phyloP scores from a whole-genome alignment of 2,797 vertebrate genomes.

The Rachycentron canadum region DNA sequence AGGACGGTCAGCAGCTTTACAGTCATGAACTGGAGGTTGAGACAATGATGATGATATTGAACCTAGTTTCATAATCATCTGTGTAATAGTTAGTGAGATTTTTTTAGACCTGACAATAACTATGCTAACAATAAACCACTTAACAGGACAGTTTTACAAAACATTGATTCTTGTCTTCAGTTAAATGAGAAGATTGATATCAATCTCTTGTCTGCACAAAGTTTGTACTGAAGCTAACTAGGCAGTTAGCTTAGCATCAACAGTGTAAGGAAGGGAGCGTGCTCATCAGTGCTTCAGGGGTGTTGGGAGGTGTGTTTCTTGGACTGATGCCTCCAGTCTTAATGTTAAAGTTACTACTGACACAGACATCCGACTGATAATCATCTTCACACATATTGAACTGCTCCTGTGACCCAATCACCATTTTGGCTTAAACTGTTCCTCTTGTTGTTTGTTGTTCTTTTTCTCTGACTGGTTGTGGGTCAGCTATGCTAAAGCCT shows the following conservation, averaged over 20 bases:
- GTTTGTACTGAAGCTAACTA: background rate
- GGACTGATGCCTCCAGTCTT: background rate
- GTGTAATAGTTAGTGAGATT: no score
- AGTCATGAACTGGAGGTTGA: no score
- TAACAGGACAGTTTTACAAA: no score
- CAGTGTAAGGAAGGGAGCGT: background rate
- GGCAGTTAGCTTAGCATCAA: background rate
- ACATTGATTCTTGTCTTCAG: background rate
- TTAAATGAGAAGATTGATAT: background rate
- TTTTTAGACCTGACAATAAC: no score
- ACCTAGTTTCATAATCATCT: no score
- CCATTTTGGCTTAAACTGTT: background rate
- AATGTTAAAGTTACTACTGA: background rate
- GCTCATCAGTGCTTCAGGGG: background rate
- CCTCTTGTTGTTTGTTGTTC: background rate
- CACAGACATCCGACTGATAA: background rate
- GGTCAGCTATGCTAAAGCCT: slow-evolving; percentile 89
- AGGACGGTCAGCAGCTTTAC: background rate
- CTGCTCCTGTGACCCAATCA: background rate
- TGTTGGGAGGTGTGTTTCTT: no score
- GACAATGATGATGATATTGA: no score
- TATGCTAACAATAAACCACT: no score
- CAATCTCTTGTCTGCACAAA: background rate
- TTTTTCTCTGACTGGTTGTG: slow-evolving; percentile 15
- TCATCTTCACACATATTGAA: background rate